Evolutionary conservation across 2,888 invertebrate genomes (phyloP), one percentile per base, ranked within the genome.

Genomic region (Pseudoips prasinana): DNA sequence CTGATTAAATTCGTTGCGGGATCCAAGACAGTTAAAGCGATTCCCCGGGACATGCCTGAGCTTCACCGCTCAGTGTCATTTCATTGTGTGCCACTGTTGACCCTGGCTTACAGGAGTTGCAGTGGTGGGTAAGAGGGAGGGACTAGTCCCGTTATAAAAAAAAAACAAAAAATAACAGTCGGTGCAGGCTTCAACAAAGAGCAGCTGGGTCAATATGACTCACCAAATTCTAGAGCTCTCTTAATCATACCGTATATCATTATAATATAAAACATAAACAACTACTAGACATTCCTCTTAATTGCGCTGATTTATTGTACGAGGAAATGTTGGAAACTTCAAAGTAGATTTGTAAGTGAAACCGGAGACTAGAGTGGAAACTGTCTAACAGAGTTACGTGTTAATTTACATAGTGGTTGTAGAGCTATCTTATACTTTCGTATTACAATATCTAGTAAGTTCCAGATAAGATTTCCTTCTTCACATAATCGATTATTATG

Each of bases 141-240:
- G n/a, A n/a, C n/a, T n/a, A n/a, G n/a, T n/a, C n/a, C n/a, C n/a
- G n/a, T n/a, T n/a, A n/a, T n/a, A n/a, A n/a, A n/a, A n/a, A n/a
- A n/a, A n/a, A n/a, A n/a, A n/a, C n/a, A n/a, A n/a, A n/a, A n/a
- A n/a, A 50, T 63, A 64, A 53, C 39, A 48, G 63, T 48, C 45
- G 28, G 22, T 32, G 30, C 49, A 25, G 39, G 51, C 28, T 36
- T 47, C 44, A 39, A 33, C 25, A 43, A 39, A 34, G 33, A 46
- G 34, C 58, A 61, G 61, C 59, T 59, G 56, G 25, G 14, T 17
- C 25, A 25, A 33, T 17, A 44, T 62, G 58, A 64, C 53, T 64
- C 64, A 60, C 48, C 48, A 19, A 26, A 20, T 3, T 19, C 28
- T 34, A 31, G 29, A 36, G 33, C 29, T 31, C 29, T 29, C 34